phyloP scores from a whole-genome alignment of 2,113 vertebrate species.

The Stigmatopora argus region DNA sequence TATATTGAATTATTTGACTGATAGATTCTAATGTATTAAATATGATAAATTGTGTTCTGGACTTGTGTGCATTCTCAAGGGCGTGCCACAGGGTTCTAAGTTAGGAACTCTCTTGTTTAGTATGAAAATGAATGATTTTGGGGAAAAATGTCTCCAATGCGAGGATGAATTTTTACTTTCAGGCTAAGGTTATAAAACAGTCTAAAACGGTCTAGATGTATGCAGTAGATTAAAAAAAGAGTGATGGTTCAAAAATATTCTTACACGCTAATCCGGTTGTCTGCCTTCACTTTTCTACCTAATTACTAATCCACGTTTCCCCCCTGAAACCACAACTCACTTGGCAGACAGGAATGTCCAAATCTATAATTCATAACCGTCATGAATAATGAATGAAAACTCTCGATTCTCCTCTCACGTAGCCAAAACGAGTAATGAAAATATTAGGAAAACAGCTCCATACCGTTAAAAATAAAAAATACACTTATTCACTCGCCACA shows the following conservation, averaged over 20 bases:
- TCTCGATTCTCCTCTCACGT: not conserved
- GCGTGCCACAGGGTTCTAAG: too few species aligned
- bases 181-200: too few species aligned
- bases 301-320: not conserved
- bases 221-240: too few species aligned
- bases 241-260: not conserved
- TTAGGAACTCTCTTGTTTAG: too few species aligned
- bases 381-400: not conserved
- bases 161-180: too few species aligned
- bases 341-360: not conserved
- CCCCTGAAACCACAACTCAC: not conserved
- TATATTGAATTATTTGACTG: too few species aligned
- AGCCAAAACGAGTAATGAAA: not conserved
- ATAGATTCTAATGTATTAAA: too few species aligned
- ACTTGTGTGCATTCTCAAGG: too few species aligned
- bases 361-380: not conserved
- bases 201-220: too few species aligned
- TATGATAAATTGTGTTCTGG: too few species aligned
- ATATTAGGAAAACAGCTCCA: not conserved
- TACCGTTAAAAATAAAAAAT: not conserved
- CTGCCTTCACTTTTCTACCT: not conserved
- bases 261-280: not conserved
- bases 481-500: not conserved
- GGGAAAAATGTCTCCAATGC: too few species aligned
- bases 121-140: too few species aligned